Base-by-base conservation (phyloP, 2,888 invertebrate genomes). In the Plebejus anna region DNA sequence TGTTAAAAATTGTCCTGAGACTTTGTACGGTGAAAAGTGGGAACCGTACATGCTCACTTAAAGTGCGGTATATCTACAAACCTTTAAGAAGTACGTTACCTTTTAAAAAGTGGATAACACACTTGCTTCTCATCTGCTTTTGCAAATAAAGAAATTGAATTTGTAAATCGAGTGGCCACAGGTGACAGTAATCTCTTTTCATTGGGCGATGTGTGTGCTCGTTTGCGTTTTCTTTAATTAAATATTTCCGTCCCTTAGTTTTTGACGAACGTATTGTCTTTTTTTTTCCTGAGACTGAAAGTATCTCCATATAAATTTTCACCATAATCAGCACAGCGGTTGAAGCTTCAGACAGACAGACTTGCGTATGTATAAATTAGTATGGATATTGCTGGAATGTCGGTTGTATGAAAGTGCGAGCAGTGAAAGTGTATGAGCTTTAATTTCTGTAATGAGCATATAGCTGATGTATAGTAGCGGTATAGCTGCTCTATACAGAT, bases 341-440 rank as follows among this genome's bases (percentile, higher is more conserved):
- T 47, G 9, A 47, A 47, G 47, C 47, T 47, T 47, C 47, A 47
- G 47, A 47, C 9, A 2, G 47, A 11, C 47, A 7, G n/a, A 57
- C n/a, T 22, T 22, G 22, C 22, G 59, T 9, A 0, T 59, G 22
- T n/a, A 28, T 9, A 61, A 22, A 61, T 9, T 11, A 59, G 61
- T 61, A 1, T 13, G 32, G 32, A 47, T 28, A 9, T 28, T 47
- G 47, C 28, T 9, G 11, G 7, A 47, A 47, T 72, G 28, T 72
- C 28, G 47, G 28, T 28, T 47, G 47, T 11, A 47, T 51, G 72
- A 72, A 47, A 72, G 72, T 72, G 72, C 28, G 42, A 28, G 13
- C 47, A 22, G 72, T 51, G 72, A 72, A 72, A 72, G 72, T 72
- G 47, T 72, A 72, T 72, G 72, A 22, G n/a, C 38, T 42, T 71